Evolutionary conservation across 2,797 vertebrate species (phyloP).

Genomic region (Eurystomus glaucurus): DNA sequence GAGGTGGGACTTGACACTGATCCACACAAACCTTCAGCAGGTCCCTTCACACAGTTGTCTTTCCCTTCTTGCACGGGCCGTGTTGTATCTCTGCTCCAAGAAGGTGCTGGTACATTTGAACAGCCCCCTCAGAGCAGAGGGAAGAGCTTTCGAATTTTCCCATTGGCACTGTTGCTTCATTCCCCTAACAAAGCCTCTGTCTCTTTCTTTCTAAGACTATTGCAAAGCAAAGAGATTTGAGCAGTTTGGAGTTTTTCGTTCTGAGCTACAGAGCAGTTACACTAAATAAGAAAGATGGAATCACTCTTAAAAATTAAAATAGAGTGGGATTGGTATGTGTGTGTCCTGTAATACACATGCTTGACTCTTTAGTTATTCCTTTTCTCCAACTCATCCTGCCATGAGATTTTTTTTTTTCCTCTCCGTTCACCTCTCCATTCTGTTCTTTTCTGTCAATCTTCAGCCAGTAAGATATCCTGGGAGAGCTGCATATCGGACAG

Average conservation of each 20-base stretch:
- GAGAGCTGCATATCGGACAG: not conserved
- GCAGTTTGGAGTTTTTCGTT: not conserved
- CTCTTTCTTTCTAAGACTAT: not conserved
- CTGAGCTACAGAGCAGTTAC: not conserved
- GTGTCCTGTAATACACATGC: accelerated
- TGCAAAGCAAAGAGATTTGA: not conserved
- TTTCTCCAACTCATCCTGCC: not conserved
- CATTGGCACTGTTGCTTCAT: not conserved
- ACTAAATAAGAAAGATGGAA: not conserved
- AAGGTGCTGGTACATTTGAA: not conserved
- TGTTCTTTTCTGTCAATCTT: not conserved
- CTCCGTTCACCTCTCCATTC: not conserved
- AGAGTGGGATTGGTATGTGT: accelerated
- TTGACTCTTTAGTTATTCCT: not conserved
- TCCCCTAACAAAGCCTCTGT: not conserved
- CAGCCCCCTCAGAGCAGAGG: not conserved
- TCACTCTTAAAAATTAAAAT: not conserved
- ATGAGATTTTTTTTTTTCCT: not conserved
- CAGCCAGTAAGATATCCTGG: not conserved
- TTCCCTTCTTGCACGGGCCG: accelerated
- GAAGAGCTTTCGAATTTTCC: not conserved
- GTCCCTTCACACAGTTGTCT: accelerated
- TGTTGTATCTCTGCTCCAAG: not conserved
- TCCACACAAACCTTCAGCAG: not conserved
- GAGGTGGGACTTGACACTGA: not conserved